Conservation (phyloP, 2,888 invertebrate species). For the Hartigia nigra region DNA sequence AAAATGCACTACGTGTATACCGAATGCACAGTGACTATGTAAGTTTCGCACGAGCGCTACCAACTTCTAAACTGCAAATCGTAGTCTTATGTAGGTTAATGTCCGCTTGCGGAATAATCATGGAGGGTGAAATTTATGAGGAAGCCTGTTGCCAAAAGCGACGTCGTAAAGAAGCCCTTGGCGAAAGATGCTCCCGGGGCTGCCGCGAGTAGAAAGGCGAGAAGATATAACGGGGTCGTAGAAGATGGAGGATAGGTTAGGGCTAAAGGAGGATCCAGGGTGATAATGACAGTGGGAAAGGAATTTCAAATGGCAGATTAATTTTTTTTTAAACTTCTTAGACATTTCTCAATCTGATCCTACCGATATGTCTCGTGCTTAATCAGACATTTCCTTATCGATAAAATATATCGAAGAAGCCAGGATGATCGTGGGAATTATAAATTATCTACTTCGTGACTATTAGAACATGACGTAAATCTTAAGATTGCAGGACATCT, state of each 20-base stretch:
- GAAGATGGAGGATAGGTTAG: slow-evolving; percentile 9
- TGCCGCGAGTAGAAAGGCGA: slow-evolving; percentile 11
- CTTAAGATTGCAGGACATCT: neutral
- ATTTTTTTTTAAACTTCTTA: too few relatives aligned
- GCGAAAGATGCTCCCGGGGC: neutral
- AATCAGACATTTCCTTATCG: neutral
- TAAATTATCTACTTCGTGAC: too few relatives aligned
- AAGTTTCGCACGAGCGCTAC: neutral
- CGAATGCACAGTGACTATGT: neutral
- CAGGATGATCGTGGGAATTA: neutral
- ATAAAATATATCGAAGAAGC: neutral
- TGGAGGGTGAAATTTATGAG: slow-evolving; percentile 41
- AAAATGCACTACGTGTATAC: neutral
- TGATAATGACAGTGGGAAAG: slow-evolving; percentile 41
- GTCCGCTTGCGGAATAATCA: slow-evolving; percentile 43
- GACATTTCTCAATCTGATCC: too few relatives aligned
- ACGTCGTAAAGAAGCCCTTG: slow-evolving; percentile 31
- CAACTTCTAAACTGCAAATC: slow-evolving; percentile 45
- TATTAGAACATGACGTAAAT: too few relatives aligned
- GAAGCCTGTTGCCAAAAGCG: slow-evolving; percentile 48
- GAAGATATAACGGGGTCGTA: slow-evolving; percentile 9
- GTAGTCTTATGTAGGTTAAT: slow-evolving; percentile 42
- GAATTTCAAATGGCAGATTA: slow-evolving; percentile 38
- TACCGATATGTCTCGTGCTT: too few relatives aligned
- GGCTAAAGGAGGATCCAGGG: slow-evolving; percentile 17